phyloP scores from a whole-genome alignment of 2,797 vertebrate species.

The Xyrichtys novacula region DNA sequence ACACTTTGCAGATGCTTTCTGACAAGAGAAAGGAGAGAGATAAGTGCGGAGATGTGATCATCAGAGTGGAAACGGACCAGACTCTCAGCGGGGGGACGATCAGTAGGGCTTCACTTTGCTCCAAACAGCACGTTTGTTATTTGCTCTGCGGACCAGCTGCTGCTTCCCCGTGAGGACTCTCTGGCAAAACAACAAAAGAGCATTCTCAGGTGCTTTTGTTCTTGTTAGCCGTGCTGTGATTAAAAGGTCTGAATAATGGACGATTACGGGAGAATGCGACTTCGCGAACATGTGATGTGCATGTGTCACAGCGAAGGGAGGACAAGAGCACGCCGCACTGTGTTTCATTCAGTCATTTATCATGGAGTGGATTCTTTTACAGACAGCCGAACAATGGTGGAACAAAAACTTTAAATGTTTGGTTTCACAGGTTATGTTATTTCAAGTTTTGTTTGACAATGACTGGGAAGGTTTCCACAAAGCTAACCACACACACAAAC shows the following conservation, averaged over 20 bases:
- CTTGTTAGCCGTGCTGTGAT: conserved; percentile 51
- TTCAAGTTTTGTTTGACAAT: conserved; percentile 37
- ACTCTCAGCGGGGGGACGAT: conserved; percentile 31
- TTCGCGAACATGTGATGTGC: conserved; percentile 56
- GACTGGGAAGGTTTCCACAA: conserved; percentile 39
- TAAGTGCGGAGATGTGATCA: conserved; percentile 46
- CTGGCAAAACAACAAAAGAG: conserved; percentile 59
- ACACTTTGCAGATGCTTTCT: not conserved
- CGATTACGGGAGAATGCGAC: conserved; percentile 60
- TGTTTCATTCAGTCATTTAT: conserved; percentile 45
- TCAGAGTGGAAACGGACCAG: conserved; percentile 14
- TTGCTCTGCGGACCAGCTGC: conserved; percentile 68
- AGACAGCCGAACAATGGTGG: conserved; percentile 52
- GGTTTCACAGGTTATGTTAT: conserved; percentile 42
- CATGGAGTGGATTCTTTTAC: conserved; percentile 16
- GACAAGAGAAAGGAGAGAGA: conserved; percentile 24
- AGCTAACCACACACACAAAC: conserved; percentile 41
- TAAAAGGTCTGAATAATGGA: conserved; percentile 58
- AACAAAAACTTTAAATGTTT: conserved; percentile 14
- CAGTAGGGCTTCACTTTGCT: conserved; percentile 29
- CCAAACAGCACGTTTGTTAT: conserved; percentile 48
- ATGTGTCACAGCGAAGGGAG: conserved; percentile 37
- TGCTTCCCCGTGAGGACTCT: conserved; percentile 41
- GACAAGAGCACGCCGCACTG: conserved; percentile 5
- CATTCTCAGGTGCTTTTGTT: conserved; percentile 73